Evolutionary conservation across 2,797 vertebrate species (phyloP), one percentile per base, ranked within the genome.

Genomic region (Oreortyx pictus): DNA sequence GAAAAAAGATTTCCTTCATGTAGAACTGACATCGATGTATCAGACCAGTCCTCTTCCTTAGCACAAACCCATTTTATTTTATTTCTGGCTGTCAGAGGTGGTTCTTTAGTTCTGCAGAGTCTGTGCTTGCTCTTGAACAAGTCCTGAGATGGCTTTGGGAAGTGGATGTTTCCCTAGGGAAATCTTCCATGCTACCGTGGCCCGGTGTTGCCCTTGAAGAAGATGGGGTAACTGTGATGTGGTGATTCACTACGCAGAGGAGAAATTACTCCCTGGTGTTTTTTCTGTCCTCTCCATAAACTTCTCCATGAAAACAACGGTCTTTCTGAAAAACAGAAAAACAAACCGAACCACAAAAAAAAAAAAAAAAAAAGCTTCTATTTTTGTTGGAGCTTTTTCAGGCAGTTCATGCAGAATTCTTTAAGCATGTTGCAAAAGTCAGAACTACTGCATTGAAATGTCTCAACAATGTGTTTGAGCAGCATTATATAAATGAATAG

Each of bases 221-320:
- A 88, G 60, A 29, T 76, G 80, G 89, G 60, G 83, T 92, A 74
- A 82, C 92, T 84, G 18, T 25, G 74, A 77, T 79, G 33, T 52
- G 77, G 92, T 92, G 88, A 96, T 83, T 94, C 92, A 75, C 86
- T 92, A 62, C 70, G 77, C 57, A 91, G 82, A 84, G 81, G 56
- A 94, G 82, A 91, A 92, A 95, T 86, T 11, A 64, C 29, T 95
- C 94, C 88, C 95, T 76, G 46, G 95, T 91, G 96, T n/a, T 85
- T 76, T 64, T 83, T 18, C 44, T 76, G 85, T 41, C 46, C 33
- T 70, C 75, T 46, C 77, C 25, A n/a, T 91, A 92, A 94, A 79
- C 24, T 54, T 39, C 77, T 71, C 77, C 31, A 25, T 64, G 61
- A 86, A 91, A 88, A 67, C 52, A 77, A 41, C 15, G 11, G 14